Evolutionary conservation across 2,797 vertebrate species (phyloP).

Genomic region (Decapterus maruadsi): DNA sequence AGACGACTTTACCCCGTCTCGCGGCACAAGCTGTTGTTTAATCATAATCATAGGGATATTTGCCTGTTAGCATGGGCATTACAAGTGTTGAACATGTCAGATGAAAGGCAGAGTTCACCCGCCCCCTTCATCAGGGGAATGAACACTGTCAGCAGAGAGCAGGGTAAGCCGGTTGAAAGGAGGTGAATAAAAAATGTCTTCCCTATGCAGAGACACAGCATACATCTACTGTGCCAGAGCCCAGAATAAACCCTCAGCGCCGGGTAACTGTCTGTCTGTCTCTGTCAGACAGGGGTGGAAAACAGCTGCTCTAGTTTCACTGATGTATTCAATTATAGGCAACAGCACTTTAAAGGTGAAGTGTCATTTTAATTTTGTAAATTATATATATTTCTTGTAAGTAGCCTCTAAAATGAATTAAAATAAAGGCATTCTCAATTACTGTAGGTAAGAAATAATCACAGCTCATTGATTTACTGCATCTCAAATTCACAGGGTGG

Average conservation of each 20-base stretch:
- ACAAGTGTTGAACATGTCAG: constrained; percentile 54
- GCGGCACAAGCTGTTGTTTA: constrained; percentile 40
- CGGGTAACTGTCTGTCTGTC: constrained; percentile 40
- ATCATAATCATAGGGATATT: constrained; percentile 42
- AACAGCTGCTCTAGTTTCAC: not conserved
- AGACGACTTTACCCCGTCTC: not conserved
- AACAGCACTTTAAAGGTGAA: not conserved
- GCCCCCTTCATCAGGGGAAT: constrained; percentile 62
- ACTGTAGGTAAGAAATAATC: not conserved
- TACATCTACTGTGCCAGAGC: constrained; percentile 47
- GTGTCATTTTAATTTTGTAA: constrained; percentile 3
- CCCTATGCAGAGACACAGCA: constrained; percentile 54
- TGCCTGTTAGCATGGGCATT: constrained; percentile 25
- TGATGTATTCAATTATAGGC: not conserved
- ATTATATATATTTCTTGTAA: not conserved
- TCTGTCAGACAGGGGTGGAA: constrained; percentile 14
- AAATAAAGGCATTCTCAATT: not conserved
- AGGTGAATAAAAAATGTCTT: constrained; percentile 75
- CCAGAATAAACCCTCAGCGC: constrained; percentile 71
- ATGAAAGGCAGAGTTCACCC: constrained; percentile 56
- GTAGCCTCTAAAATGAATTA: not conserved
- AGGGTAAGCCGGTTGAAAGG: constrained; percentile 61
- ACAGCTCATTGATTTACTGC: not conserved
- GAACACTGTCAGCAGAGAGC: constrained; percentile 62
- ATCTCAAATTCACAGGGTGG: too few species aligned